Percentiles rank a stretch among this genome's conserved stretches.
Conservation (phyloP, 2,113 vertebrate species). For the Catagonus wagneri region DNA sequence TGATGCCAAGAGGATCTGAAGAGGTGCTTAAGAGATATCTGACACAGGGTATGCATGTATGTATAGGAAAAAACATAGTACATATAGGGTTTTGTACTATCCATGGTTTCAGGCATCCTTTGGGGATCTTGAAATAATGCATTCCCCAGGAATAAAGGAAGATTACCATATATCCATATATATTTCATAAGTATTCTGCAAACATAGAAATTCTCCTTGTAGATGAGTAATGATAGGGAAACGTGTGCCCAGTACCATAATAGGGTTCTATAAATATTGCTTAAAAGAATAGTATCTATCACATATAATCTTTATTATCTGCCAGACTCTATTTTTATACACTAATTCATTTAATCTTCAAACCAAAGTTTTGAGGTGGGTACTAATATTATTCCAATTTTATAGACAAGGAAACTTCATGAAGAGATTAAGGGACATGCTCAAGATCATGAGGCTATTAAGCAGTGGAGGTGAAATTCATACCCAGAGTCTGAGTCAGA, state of each 20-base stretch:
- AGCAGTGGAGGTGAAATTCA: not conserved
- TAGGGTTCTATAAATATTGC: not conserved
- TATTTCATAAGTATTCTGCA: not conserved
- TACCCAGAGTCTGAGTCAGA: not conserved
- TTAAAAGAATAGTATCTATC: not conserved
- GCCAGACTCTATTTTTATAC: not conserved
- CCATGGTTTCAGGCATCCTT: not conserved
- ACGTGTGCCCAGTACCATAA: not conserved
- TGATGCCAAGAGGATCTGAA: not conserved
- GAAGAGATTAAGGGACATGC: not conserved
- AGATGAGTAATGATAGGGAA: not conserved
- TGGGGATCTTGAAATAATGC: rapidly evolving
- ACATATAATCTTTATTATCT: not conserved
- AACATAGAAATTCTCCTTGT: not conserved
- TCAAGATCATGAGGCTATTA: not conserved
- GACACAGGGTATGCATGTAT: not conserved
- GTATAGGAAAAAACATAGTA: not conserved
- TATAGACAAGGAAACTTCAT: not conserved
- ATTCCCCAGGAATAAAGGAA: not conserved
- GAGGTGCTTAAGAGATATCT: not conserved
- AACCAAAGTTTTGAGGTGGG: not conserved
- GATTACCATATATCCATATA: not conserved
- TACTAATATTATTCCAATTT: slow-evolving; percentile 7
- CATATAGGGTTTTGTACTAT: not conserved
- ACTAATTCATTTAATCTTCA: not conserved